phyloP scores from a whole-genome alignment of 2,888 invertebrate genomes.

The Hipparchia semele region DNA sequence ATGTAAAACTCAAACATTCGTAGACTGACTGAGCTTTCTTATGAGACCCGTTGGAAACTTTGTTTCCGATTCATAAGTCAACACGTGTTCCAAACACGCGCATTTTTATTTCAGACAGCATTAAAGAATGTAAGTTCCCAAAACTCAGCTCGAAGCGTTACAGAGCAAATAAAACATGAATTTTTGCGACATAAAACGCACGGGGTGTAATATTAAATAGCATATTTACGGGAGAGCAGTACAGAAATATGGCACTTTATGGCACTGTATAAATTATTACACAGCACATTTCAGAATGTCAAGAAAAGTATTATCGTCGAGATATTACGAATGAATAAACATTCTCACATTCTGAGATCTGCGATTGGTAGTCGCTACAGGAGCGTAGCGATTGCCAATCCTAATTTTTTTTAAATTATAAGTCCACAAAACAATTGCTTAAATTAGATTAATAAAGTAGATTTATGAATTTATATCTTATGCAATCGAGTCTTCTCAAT shows the following conservation, averaged over 20 bases:
- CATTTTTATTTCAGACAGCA: conserved; percentile 8
- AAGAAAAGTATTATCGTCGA: not conserved
- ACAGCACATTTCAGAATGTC: conserved; percentile 4
- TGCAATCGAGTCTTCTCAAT: too few relatives aligned
- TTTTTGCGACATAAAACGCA: conserved; percentile 16
- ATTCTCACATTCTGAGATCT: too few relatives aligned
- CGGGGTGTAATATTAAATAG: conserved; percentile 15
- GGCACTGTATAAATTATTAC: conserved; percentile 17
- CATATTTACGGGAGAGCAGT: conserved; percentile 15
- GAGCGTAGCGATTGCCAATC: too few relatives aligned
- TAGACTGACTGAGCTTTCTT: not conserved
- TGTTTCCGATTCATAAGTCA: not conserved
- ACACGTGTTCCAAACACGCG: not conserved
- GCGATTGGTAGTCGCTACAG: too few relatives aligned
- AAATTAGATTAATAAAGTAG: too few relatives aligned
- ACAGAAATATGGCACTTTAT: conserved; percentile 15
- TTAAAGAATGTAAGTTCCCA: conserved; percentile 6
- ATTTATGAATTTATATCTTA: too few relatives aligned
- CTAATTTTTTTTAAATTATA: too few relatives aligned
- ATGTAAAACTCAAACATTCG: too few relatives aligned
- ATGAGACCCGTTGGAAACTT: not conserved
- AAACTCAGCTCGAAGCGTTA: conserved; percentile 9
- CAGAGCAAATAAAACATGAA: conserved; percentile 17
- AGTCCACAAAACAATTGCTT: too few relatives aligned
- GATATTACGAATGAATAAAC: conserved; percentile 3